Evolutionary conservation across 2,113 vertebrate species (phyloP), one percentile per base, ranked within the genome.

Genomic region (Taxidea taxus): DNA sequence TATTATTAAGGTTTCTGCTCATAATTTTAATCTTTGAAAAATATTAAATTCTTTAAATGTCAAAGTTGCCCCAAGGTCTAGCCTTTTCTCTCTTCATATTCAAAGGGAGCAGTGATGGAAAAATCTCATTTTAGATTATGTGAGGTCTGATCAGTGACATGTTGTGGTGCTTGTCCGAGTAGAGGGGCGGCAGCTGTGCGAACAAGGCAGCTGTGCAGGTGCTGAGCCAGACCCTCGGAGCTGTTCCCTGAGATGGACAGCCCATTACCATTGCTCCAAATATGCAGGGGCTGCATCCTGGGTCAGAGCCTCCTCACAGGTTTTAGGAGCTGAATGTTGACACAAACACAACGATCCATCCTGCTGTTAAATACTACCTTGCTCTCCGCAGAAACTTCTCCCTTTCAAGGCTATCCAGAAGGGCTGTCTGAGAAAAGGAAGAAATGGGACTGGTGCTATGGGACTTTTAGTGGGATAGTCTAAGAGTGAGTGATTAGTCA

Each of bases 21-120:
- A 74, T 21, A 54, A 60, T 84, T 62, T 93, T 70, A 64, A 94
- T 81, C 87, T 94, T 66, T 77, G 44, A 82, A 94, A 78, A 95
- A 68, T 84, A 4, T 44, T 23, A 92, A 88, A 92, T 84, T 14
- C 74, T 29, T 78, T 83, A 60, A 60, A 56, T 77, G 75, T 27
- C 27, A 83, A 91, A 47, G 37, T 66, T 87, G 25, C 20, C 44
- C 31, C 6, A 47, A 47, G 31, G 44, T 39, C 54, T 27, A 82
- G 81, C 25, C n/a, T 77, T 31, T 88, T 84, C 42, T 60, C 77
- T 82, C 66, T 74, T 94, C 60, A 90, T 3, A 87, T 39, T 44
- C 62, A 88, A 70, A 42, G 70, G 42, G 29, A 56, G 44, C 39
- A 74, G 64, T 54, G 44, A 81, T 74, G 34, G 34, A 31, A 78